Base-by-base conservation (phyloP, 2,113 vertebrate genomes). In the Damaliscus lunatus region DNA sequence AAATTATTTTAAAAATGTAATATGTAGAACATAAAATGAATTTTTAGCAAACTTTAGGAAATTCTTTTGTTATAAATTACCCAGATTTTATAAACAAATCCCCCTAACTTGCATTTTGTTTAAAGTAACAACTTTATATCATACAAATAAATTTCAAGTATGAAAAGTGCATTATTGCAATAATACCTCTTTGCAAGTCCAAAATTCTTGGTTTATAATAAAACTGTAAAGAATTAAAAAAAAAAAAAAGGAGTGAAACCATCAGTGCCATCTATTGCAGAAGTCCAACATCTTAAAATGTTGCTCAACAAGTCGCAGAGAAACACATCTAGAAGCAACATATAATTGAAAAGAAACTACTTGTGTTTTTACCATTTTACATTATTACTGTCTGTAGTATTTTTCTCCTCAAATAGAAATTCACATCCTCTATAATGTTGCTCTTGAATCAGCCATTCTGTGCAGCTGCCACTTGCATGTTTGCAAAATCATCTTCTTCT, bases 151-250 rank as follows among this genome's bases (percentile, higher is more conserved):
- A 99, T 97, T 99, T 99, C 99, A 99, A 99, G 99, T 99, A 99
- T 99, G 98, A 99, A 99, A 99, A 99, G 99, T 99, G 99, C 99
- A 99, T 99, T 99, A 99, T 99, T 99, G 99, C 99, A 99, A 99
- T 99, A 99, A 99, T 99, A 99, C 99, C 99, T 99, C 99, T 99
- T 99, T 99, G 99, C 99, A 99, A 99, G 99, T 99, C 99, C 99
- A 99, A 99, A 99, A 99, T 99, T 99, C 99, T 99, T 99, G 99
- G 99, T 99, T 99, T 99, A 99, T 99, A 99, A 99, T 99, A 99
- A 99, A 99, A 99, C 99, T 99, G 99, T 99, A 99, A 99, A 99
- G 98, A 99, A 97, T 99, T 84, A 88, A 98, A 96, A 98, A 98
- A 98, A 99, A 98, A 96, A 98, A 90, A 96, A 96, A 83, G 98